Evolutionary conservation across 1,140 invertebrate genomes (phyloP).

Genomic region (Heliothis subflexa): DNA sequence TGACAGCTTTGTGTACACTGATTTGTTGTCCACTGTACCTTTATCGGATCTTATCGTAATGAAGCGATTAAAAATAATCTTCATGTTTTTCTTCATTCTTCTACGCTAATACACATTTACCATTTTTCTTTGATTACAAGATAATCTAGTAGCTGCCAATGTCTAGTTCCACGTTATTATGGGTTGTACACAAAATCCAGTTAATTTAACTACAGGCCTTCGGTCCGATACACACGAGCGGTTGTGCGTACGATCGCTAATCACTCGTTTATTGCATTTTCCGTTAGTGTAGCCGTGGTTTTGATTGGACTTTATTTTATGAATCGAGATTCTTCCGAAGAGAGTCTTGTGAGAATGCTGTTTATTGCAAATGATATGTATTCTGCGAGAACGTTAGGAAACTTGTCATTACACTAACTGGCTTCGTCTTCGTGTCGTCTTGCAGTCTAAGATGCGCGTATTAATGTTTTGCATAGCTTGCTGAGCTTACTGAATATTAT

Average conservation of each 20-base stretch:
- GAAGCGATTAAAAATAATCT: neutral
- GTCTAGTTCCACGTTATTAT: conserved; percentile 6
- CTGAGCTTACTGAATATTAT: too few species aligned
- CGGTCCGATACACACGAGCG: conserved; percentile 37
- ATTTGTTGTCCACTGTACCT: too few species aligned
- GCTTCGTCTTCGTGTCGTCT: too few species aligned
- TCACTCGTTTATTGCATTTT: conserved; percentile 39
- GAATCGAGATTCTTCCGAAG: conserved; percentile 19
- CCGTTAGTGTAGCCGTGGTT: conserved; percentile 29
- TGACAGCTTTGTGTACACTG: too few species aligned
- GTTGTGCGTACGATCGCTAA: conserved; percentile 39
- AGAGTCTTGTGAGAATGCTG: conserved; percentile 9
- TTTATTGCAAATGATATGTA: conserved; percentile 1
- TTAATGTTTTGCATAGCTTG: too few species aligned
- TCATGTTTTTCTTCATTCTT: neutral
- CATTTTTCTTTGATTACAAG: neutral
- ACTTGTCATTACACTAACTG: neutral
- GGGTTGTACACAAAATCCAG: conserved; percentile 38
- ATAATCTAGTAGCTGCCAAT: neutral
- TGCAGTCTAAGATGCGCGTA: too few species aligned
- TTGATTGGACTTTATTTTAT: conserved; percentile 17
- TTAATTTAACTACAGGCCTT: conserved; percentile 37
- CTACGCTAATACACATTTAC: neutral
- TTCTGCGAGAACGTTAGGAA: neutral
- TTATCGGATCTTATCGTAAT: too few species aligned